A percentile compares a stretch with the other conserved stretches of the same genome.
Conservation (phyloP, 2,113 vertebrate species). For the Heterotilapia buettikoferi region DNA sequence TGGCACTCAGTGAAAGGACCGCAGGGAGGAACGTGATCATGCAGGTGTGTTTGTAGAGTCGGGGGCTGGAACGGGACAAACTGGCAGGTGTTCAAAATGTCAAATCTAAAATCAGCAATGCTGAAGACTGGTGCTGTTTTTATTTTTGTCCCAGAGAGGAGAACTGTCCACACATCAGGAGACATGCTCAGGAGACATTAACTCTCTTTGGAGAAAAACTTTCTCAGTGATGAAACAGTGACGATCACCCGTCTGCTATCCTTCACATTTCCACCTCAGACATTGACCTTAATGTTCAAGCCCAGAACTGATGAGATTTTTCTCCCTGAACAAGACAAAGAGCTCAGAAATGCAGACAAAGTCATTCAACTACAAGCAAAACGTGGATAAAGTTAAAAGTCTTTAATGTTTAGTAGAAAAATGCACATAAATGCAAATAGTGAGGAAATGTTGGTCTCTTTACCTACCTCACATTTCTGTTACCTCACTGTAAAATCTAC, state of each 20-base stretch:
- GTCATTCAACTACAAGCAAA: neutral
- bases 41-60: neutral
- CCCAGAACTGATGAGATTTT: neutral
- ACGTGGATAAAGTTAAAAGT: neutral
- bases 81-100: neutral
- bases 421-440: neutral
- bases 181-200: neutral
- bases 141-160: neutral
- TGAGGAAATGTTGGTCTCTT: neutral
- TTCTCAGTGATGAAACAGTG: neutral
- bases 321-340: neutral
- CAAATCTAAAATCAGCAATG: neutral
- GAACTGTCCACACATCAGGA: neutral
- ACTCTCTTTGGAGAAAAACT: neutral
- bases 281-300: neutral
- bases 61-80: neutral
- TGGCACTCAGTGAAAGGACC: neutral
- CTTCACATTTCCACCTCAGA: neutral
- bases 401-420: neutral
- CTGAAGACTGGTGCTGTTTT: neutral
- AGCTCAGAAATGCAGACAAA: neutral
- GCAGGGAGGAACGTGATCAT: neutral
- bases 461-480: neutral
- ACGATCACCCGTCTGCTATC: neutral
- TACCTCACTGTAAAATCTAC: neutral